These are phyloP conservation scores for Oreochromis aureus DNA, from an alignment of 2,113 vertebrate genomes.

Conservation along the genomic window DNA sequence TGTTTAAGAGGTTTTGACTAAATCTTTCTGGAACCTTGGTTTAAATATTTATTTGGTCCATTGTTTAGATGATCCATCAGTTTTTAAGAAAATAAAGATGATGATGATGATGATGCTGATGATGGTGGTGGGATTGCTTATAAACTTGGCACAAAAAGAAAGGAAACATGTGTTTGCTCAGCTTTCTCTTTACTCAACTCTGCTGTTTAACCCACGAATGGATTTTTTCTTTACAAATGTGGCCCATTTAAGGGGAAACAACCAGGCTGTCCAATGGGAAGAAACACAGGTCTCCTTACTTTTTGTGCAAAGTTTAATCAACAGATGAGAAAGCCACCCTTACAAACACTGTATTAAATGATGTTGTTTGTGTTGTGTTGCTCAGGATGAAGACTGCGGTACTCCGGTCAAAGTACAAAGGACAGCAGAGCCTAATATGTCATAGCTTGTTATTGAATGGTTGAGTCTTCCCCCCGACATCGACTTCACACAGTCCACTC, in stretches of 20 bases:
- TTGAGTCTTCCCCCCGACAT: neutral
- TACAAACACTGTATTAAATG: neutral
- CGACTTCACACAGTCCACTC: neutral
- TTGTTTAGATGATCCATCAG: neutral
- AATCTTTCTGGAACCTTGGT: neutral
- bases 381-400: slow-evolving; percentile 57
- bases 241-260: neutral
- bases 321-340: neutral
- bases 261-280: neutral
- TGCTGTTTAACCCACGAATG: neutral
- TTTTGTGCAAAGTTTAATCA: neutral
- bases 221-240: neutral
- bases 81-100: neutral
- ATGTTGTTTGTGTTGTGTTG: neutral
- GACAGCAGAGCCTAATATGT: slow-evolving; percentile 58
- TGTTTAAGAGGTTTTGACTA: neutral
- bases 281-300: neutral
- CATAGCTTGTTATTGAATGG: neutral
- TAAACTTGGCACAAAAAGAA: neutral
- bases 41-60: neutral
- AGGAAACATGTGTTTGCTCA: neutral
- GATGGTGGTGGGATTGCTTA: rapidly evolving
- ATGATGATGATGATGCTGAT: neutral
- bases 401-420: slow-evolving; percentile 82
- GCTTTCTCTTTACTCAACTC: neutral